Conservation (phyloP, 2,888 invertebrate species). For the Nudaria mundana region DNA sequence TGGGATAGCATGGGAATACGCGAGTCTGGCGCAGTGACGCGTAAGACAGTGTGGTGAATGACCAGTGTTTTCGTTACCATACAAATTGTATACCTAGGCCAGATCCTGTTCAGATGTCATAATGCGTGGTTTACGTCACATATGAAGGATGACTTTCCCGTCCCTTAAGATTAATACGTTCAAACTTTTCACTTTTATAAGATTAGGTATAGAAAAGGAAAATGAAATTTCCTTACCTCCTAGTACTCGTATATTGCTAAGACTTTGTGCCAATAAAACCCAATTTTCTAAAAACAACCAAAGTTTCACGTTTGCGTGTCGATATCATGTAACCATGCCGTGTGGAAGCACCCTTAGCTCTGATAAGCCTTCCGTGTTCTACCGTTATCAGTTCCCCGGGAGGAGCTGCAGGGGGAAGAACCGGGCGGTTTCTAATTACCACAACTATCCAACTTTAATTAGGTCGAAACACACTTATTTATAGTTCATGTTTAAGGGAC, state of each 20-base stretch:
- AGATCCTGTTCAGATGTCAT: too few relatives aligned
- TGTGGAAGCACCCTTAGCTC: conserved; percentile 29
- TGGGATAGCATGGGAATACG: too few relatives aligned
- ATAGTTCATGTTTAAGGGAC: conserved; percentile 16
- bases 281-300: conserved; percentile 24
- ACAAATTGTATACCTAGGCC: too few relatives aligned
- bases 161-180: too few relatives aligned
- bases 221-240: too few relatives aligned
- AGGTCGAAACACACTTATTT: conserved; percentile 41
- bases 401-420: conserved; percentile 11
- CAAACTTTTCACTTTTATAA: too few relatives aligned
- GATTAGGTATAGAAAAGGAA: too few relatives aligned
- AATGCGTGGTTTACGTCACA: too few relatives aligned
- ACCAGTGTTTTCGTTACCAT: too few relatives aligned
- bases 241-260: conserved; percentile 1
- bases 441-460: conserved; percentile 52
- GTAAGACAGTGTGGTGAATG: too few relatives aligned
- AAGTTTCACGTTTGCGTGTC: conserved; percentile 34
- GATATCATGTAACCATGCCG: conserved; percentile 31
- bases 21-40: too few relatives aligned
- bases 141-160: too few relatives aligned
- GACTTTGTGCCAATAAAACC: conserved; percentile 3
- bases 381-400: conserved; percentile 35
- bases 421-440: conserved; percentile 40
- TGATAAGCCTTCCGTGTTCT: conserved; percentile 44